phyloP scores from a whole-genome alignment of 2,797 vertebrate species.

The Anas bernieri region DNA sequence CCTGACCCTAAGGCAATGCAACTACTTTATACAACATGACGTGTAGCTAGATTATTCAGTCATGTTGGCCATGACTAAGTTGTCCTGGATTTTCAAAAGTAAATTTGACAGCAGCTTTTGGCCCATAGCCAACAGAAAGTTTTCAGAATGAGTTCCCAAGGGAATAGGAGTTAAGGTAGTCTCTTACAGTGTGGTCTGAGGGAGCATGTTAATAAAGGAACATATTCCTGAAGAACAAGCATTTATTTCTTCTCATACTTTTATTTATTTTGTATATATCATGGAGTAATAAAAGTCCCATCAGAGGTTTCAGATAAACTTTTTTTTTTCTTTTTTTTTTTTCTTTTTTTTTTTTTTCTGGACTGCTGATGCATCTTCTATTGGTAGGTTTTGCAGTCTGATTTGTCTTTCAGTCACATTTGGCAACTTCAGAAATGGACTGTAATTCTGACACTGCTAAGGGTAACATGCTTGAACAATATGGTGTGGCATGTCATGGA shows the following conservation, averaged over 20 bases:
- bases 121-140: neutral
- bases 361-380: neutral
- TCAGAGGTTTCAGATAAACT: neutral
- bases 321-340: too few species aligned
- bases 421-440: neutral
- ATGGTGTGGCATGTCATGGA: neutral
- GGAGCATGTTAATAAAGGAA: neutral
- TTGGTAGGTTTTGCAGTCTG: neutral
- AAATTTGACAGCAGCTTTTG: neutral
- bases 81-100: neutral
- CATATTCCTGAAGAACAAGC: neutral
- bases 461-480: neutral
- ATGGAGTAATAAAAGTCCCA: neutral
- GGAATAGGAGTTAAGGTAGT: neutral
- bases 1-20: neutral
- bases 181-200: neutral
- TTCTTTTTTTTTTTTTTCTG: too few species aligned
- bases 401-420: neutral
- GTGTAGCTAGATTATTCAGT: neutral
- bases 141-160: conserved; percentile 19
- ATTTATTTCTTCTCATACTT: neutral
- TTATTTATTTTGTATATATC: too few species aligned
- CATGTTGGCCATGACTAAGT: neutral
- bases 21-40: neutral
- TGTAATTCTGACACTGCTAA: neutral